Base-by-base conservation (phyloP, 2,888 invertebrate genomes). In the Hypolimnas misippus region DNA sequence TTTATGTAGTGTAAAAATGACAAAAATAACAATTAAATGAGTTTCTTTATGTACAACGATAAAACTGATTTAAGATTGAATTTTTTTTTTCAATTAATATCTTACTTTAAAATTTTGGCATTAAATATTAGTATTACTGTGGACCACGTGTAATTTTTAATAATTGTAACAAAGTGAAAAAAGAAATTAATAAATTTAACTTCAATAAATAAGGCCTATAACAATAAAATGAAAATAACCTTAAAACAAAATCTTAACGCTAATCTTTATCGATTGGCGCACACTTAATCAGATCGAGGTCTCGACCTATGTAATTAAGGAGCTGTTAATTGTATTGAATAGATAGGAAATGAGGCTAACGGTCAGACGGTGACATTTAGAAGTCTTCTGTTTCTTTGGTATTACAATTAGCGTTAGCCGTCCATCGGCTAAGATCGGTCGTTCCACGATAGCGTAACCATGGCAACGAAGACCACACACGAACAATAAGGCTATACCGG, bases 381-480 rank as follows among this genome's bases (percentile, higher is more conserved):
- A 77, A 77, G 71, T 65, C 67, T 67, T 69, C 66, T 31, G 31
- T 67, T 78, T 79, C 76, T 73, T 75, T 75, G 70, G 74, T 72
- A 76, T 75, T 79, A 90, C 90, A 90, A 91, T 91, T 91, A 89
- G 83, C 78, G 72, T 72, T 76, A 84, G 84, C 85, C 86, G 85
- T 85, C 85, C 86, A 90, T 90, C 90, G 86, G 89, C 86, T 86
- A 81, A 79, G 75, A 76, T 75, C 73, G 74, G 63, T 66, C 67
- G 66, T 65, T 73, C 70, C 70, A 72, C 76, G 76, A 77, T 78
- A 78, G 75, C 73, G 81, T 83, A 79, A 72, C 87, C 81, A 86
- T 88, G 76, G 85, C 72, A 78, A 90, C 90, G 74, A 76, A 83
- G 91, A 90, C 91, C 91, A 90, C 91, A 90, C 91, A 91, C 89